Conservation (phyloP, 2,113 vertebrate genomes). For the Meleagris gallopavo region DNA sequence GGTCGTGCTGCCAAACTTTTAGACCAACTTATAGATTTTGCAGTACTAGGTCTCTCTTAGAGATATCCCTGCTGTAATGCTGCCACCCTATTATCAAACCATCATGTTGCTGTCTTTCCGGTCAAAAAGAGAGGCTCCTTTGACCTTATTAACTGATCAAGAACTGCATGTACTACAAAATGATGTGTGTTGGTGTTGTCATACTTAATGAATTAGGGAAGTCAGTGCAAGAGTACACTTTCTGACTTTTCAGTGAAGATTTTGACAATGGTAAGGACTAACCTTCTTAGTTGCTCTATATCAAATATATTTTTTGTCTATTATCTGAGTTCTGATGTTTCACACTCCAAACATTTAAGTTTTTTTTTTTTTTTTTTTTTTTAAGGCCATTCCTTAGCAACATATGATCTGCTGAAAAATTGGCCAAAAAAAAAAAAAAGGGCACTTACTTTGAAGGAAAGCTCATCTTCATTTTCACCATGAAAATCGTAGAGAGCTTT, state of each 20-base stretch:
- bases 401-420: neutral
- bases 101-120: neutral
- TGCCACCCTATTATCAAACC: neutral
- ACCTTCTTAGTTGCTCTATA: neutral
- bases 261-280: neutral
- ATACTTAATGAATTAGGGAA: neutral
- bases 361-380: neutral
- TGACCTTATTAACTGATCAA: neutral
- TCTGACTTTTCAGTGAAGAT: neutral
- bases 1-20: neutral
- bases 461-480: slow-evolving; percentile 89
- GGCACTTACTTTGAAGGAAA: slow-evolving; percentile 87
- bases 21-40: neutral
- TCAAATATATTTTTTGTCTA: neutral
- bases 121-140: neutral
- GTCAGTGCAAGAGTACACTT: neutral
- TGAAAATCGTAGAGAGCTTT: slow-evolving; percentile 87
- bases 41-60: neutral
- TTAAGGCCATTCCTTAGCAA: neutral
- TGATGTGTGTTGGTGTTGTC: neutral
- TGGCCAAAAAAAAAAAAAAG: neutral
- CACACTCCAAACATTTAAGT: neutral
- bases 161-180: neutral
- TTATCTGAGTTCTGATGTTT: neutral
- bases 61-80: neutral